These are phyloP conservation scores for Parnassius mnemosyne DNA, from an alignment of 2,888 invertebrate genomes.

Conservation along the genomic window DNA sequence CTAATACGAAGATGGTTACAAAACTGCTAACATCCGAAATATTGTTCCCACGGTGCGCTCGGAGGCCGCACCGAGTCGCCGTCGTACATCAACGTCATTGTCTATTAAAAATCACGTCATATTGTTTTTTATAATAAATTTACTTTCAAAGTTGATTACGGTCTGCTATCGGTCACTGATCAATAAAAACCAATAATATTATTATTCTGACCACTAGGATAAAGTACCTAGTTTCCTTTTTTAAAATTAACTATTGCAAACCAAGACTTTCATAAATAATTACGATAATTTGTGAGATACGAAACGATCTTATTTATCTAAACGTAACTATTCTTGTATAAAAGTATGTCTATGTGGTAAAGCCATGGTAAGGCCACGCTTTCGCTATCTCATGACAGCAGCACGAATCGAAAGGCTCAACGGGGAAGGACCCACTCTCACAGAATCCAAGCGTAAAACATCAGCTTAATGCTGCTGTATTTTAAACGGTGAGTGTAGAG, in stretches of 20 bases:
- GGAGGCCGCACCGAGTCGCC: conserved; percentile 50
- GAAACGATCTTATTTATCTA: background rate
- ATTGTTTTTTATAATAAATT: conserved; percentile 76
- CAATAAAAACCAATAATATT: no score
- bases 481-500: no score
- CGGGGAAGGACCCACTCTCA: no score
- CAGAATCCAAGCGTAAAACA: no score
- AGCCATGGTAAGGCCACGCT: no score
- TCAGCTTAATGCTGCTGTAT: no score
- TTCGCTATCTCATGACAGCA: no score
- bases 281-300: background rate
- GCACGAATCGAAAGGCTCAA: no score
- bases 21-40: conserved; percentile 72
- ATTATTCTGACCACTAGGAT: background rate
- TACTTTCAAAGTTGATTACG: conserved; percentile 47
- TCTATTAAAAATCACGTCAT: conserved; percentile 80
- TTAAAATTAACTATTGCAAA: background rate
- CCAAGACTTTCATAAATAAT: background rate
- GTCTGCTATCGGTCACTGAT: background rate
- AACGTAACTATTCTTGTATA: background rate
- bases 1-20: conserved; percentile 63
- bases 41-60: conserved; percentile 72
- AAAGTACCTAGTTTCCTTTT: background rate
- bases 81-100: conserved; percentile 78
- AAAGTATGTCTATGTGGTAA: no score